These are phyloP conservation scores for Myotis vivesi DNA, from an alignment of 2,797 vertebrate species.

Conservation along the genomic window DNA sequence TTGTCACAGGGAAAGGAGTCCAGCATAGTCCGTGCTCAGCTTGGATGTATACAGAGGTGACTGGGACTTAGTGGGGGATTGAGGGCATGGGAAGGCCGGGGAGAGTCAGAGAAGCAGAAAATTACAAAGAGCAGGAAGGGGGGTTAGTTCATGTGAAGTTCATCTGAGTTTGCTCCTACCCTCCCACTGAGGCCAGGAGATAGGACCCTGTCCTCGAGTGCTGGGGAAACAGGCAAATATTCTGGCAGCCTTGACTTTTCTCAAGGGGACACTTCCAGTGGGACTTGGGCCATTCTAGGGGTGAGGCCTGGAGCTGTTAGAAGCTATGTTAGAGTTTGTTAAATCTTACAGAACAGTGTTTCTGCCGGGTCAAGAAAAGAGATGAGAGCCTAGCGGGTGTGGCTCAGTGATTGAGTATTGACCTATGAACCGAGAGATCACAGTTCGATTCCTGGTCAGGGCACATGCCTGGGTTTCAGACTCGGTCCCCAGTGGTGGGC, in stretches of 20 bases:
- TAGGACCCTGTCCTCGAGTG: rapidly evolving
- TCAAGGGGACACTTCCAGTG: background rate
- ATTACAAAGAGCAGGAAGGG: background rate
- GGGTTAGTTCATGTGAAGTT: rapidly evolving
- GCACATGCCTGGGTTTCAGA: too few relatives aligned
- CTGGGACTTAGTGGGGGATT: background rate
- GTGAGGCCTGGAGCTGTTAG: background rate
- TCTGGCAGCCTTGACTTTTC: background rate
- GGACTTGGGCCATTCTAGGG: background rate
- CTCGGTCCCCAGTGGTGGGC: too few relatives aligned
- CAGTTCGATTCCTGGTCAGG: too few relatives aligned
- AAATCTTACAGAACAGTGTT: background rate
- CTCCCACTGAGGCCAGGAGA: background rate
- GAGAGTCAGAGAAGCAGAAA: background rate
- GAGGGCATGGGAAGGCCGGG: rapidly evolving
- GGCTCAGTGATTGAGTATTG: too few relatives aligned
- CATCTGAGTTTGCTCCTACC: background rate
- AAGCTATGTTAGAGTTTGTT: background rate
- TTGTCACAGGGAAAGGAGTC: background rate
- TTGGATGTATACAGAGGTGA: background rate
- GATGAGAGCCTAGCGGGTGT: background rate
- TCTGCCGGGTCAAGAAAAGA: background rate
- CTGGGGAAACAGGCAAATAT: background rate
- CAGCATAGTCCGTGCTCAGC: background rate
- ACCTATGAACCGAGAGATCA: too few relatives aligned